A percentile compares a stretch with the other conserved stretches of the same genome.
Conservation (phyloP, 2,113 vertebrate species). For the Dasyprocta punctata region DNA sequence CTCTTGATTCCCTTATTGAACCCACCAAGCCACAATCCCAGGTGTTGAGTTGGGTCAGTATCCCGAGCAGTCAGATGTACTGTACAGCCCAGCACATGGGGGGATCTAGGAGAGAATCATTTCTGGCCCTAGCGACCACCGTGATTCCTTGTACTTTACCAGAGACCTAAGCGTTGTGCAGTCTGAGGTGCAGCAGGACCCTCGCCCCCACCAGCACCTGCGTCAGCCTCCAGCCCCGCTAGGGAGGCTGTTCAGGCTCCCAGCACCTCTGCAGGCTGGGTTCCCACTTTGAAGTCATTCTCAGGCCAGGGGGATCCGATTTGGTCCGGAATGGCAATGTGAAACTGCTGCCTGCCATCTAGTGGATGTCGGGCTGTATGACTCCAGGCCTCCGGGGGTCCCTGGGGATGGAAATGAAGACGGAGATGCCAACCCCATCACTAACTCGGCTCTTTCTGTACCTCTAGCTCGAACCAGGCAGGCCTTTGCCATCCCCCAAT, state of each 20-base stretch:
- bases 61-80: neutral
- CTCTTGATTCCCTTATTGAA: neutral
- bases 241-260: neutral
- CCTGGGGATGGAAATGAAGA: neutral
- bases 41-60: neutral
- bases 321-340: neutral
- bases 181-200: neutral
- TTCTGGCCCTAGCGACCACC: neutral
- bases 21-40: neutral
- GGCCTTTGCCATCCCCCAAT: slow-evolving; percentile 94
- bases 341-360: slow-evolving; percentile 81
- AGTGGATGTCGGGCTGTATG: slow-evolving; percentile 62
- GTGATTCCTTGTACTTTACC: neutral
- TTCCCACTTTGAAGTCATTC: neutral
- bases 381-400: neutral
- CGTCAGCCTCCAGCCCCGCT: neutral
- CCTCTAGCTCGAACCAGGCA: slow-evolving; percentile 93
- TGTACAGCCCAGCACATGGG: neutral
- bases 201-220: neutral
- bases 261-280: no score
- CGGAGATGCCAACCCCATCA: neutral
- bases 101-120: neutral
- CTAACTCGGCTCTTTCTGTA: slow-evolving; percentile 58
- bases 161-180: neutral
- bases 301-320: neutral